These are phyloP conservation scores for Myzus persicae DNA, from an alignment of 1,140 invertebrate genomes.

Conservation along the genomic window DNA sequence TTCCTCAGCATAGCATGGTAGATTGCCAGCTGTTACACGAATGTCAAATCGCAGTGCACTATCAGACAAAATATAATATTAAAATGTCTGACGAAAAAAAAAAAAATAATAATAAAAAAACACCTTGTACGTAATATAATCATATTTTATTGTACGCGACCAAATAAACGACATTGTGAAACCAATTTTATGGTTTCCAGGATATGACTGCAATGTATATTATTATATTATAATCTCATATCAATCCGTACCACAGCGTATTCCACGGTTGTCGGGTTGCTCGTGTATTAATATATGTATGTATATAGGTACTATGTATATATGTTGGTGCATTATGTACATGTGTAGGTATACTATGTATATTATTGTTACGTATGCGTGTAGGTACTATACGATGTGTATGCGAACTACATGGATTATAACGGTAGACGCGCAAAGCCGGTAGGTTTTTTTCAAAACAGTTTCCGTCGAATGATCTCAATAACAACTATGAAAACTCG, in stretches of 20 bases:
- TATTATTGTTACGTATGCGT: too few species aligned
- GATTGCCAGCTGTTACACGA: neutral
- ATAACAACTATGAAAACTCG: neutral
- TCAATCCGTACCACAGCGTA: neutral
- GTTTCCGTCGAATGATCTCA: neutral
- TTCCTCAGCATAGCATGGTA: neutral
- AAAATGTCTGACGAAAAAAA: neutral
- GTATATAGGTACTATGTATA: neutral
- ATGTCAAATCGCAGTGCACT: neutral
- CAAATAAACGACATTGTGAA: neutral
- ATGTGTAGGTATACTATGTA: too few species aligned
- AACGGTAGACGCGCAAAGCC: neutral
- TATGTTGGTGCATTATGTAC: too few species aligned
- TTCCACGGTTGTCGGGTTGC: neutral
- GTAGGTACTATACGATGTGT: neutral
- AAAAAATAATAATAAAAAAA: too few species aligned
- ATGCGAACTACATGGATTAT: neutral
- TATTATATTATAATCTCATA: neutral
- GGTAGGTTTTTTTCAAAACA: neutral
- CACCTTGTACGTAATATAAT: neutral
- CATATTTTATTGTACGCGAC: neutral
- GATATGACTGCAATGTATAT: neutral
- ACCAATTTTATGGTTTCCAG: constrained; percentile 22
- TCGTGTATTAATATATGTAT: neutral
- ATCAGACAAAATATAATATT: neutral